phyloP scores from a whole-genome alignment of 2,113 vertebrate genomes.

The Heptranchias perlo region DNA sequence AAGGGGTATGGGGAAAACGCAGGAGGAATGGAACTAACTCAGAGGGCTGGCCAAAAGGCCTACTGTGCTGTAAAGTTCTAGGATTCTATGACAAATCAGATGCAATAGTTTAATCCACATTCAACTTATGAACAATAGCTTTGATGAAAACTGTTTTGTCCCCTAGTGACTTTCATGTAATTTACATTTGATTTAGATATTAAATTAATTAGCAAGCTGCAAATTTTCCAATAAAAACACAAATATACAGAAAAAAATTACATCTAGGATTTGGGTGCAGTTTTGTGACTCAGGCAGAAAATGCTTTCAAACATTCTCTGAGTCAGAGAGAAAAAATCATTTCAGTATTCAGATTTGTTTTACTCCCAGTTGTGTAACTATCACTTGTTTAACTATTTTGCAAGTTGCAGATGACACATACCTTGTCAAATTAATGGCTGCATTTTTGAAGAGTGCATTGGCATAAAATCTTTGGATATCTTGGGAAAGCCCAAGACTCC shows the following conservation, averaged over 20 bases:
- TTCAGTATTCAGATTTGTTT: background rate
- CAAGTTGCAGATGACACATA: background rate
- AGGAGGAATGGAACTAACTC: background rate
- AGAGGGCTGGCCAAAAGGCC: background rate
- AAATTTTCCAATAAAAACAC: background rate
- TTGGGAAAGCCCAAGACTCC: background rate
- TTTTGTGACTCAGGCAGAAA: background rate
- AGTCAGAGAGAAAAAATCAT: background rate
- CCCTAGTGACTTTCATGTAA: background rate
- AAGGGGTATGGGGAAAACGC: background rate
- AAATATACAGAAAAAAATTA: background rate
- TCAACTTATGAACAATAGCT: background rate
- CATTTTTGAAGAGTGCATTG: background rate
- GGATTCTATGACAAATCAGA: too few relatives aligned
- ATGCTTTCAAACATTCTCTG: background rate
- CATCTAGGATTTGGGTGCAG: background rate
- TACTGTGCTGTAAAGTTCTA: background rate
- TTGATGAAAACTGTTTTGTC: background rate
- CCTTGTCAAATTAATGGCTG: background rate
- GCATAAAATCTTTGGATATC: conserved; percentile 19
- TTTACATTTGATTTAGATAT: background rate
- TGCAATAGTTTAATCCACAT: too few relatives aligned
- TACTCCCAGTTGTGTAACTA: background rate
- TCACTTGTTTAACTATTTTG: background rate
- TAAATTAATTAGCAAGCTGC: background rate